Base-by-base conservation (phyloP, 2,888 invertebrate species). In the Diaprepes abbreviatus region DNA sequence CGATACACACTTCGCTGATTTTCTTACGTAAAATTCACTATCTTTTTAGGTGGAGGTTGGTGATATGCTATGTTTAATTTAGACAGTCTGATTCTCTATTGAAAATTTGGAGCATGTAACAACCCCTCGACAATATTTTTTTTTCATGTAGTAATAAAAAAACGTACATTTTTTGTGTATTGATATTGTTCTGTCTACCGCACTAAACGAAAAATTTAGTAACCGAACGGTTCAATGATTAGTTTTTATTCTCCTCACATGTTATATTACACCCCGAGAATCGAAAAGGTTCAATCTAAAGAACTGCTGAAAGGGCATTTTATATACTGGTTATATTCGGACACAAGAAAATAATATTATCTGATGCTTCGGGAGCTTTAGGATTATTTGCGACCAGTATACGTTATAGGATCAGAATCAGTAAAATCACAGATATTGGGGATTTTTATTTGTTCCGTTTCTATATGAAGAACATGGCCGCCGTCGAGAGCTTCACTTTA, bases 331-430 rank as follows among this genome's bases (percentile, higher is more conserved):
- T 58, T 66, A 63, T 71, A 71, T 67, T 66, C 64, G 71, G 71
- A 71, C 71, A 57, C 48, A 71, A 63, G 65, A 71, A 71, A 71
- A 71, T 71, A 57, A 71, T 71, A 71, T 71, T 71, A 71, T 71
- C 66, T 60, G 45, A 33, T 66, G 70, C 66, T 67, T 52, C 35
- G 45, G 70, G 62, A 62, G 52, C 45, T 70, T 57, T 54, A 45
- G 66, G 70, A 70, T 70, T 70, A 70, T 70, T 65, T 70, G 70
- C 64, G 69, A 69, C 58, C 50, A 68, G 68, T 63, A 24, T 65
- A 70, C 64, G 63, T 69, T 63, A 69, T 69, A 69, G 69, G 69
- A 69, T 69, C 50, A 28, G 64, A 69, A 68, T 68, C 68, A 68
- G 62, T 62, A 58, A 62, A 68, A 69, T 69, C 69, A 69, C 69